Conservation (phyloP, 2,888 invertebrate species). For the Tenthredo livida region DNA sequence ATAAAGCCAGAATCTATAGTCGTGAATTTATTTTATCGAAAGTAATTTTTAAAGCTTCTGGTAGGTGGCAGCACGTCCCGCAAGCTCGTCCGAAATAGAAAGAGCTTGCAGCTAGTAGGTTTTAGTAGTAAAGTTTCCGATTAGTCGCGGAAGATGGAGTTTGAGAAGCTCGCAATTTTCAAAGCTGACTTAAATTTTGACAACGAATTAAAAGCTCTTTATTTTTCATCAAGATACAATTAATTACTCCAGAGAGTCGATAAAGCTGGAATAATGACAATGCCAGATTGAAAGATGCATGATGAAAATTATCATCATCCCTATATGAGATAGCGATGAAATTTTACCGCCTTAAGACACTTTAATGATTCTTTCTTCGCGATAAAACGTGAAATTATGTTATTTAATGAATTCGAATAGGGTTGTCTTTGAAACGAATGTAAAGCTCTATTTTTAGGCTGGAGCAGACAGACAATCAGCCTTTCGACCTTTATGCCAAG, state of each 20-base stretch:
- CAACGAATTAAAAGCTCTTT: constrained; percentile 13
- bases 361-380: neutral
- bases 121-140: constrained; percentile 27
- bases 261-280: neutral
- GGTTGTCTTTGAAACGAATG: neutral
- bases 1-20: neutral
- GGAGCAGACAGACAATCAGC: constrained; percentile 51
- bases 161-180: neutral
- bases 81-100: constrained; percentile 38
- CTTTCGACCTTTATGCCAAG: constrained; percentile 57
- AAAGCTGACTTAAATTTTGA: neutral
- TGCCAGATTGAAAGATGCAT: neutral
- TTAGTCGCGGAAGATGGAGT: constrained; percentile 35
- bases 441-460: constrained; percentile 6
- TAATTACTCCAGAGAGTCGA: neutral
- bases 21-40: constrained; percentile 12
- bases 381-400: neutral
- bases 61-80: constrained; percentile 40
- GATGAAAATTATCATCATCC: neutral
- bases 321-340: neutral
- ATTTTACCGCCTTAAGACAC: neutral
- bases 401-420: neutral
- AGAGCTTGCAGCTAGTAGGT: constrained; percentile 30
- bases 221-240: neutral
- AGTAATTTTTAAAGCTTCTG: neutral